Conservation (phyloP, 2,797 vertebrate species). For the Balearica regulorum region DNA sequence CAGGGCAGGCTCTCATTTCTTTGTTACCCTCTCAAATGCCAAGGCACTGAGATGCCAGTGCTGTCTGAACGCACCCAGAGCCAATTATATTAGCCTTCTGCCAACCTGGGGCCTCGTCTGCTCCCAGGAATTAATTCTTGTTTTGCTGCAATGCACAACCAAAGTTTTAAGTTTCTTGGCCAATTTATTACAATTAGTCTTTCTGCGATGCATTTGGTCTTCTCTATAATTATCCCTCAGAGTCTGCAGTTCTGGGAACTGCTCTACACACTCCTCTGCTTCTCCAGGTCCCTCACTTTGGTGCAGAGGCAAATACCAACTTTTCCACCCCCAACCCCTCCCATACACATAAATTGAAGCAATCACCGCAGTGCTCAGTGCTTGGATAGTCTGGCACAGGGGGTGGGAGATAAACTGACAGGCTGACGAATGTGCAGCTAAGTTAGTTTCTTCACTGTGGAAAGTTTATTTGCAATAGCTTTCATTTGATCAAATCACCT, state of each 20-base stretch:
- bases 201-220: neutral
- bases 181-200: constrained; percentile 45
- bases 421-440: neutral
- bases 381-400: neutral
- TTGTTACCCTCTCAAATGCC: constrained; percentile 21
- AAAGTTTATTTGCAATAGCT: neutral
- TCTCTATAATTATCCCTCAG: neutral
- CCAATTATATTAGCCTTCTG: constrained; percentile 49
- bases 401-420: neutral
- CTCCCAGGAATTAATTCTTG: constrained; percentile 55
- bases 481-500: neutral
- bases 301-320: neutral
- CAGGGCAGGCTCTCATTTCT: constrained; percentile 15
- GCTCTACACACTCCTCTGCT: neutral
- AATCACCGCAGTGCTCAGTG: neutral
- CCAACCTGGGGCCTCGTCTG: constrained; percentile 30
- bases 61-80: constrained; percentile 14
- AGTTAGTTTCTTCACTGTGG: neutral
- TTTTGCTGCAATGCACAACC: constrained; percentile 45
- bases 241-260: neutral
- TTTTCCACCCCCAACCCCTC: neutral
- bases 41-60: neutral
- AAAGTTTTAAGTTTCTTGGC: constrained; percentile 21
- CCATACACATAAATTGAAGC: neutral
- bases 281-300: neutral